A percentile compares a stretch with the other conserved stretches of the same genome.
phyloP scores from a whole-genome alignment of 2,888 invertebrate genomes.

The Agapostemon virescens region DNA sequence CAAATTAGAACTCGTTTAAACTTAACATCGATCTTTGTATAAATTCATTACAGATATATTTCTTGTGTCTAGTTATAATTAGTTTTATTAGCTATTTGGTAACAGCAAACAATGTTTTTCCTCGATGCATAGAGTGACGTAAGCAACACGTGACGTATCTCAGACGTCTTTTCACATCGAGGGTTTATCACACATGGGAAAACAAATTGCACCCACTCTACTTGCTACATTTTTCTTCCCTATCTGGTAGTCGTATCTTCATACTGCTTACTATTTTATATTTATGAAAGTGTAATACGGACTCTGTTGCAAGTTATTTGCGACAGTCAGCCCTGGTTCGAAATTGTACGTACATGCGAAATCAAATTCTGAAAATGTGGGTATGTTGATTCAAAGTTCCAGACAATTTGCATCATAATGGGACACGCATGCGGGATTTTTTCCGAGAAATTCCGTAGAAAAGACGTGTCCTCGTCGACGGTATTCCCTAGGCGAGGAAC shows the following conservation, averaged over 20 bases:
- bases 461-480: conserved; percentile 13
- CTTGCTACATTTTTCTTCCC: not conserved
- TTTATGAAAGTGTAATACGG: not conserved
- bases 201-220: not conserved
- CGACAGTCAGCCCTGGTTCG: not conserved
- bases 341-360: not conserved
- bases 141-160: no score
- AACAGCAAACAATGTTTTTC: no score
- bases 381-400: not conserved
- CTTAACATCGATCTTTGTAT: not conserved
- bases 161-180: not conserved
- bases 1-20: no score
- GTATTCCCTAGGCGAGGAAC: conserved; percentile 23
- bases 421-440: not conserved
- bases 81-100: no score
- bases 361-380: not conserved
- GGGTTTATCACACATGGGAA: not conserved
- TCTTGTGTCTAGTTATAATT: no score
- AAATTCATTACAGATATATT: not conserved
- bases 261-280: not conserved
- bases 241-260: not conserved
- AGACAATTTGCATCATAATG: not conserved
- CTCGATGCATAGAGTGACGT: no score
- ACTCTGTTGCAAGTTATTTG: not conserved
- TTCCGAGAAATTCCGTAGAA: not conserved